A percentile compares a stretch with the other conserved stretches of the same genome.
phyloP scores from a whole-genome alignment of 2,113 vertebrate genomes.

The Neogobius melanostomus region DNA sequence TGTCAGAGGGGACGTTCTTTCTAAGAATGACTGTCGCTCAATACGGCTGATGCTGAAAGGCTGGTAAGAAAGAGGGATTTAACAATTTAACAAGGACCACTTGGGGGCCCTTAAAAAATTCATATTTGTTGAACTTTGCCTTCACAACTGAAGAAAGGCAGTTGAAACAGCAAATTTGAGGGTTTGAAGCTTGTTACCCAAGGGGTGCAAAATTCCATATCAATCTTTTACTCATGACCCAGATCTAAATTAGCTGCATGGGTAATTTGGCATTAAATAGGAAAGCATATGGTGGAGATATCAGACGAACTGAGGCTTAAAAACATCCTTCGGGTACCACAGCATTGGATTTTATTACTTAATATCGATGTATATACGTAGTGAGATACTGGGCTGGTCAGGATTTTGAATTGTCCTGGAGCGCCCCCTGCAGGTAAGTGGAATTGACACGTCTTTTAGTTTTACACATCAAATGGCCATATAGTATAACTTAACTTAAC shows the following conservation, averaged over 20 bases:
- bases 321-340: too few species aligned
- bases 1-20: slow-evolving; percentile 16
- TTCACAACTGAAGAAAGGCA: slow-evolving; percentile 20
- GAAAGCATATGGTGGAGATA: not conserved
- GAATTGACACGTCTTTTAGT: too few species aligned
- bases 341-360: too few species aligned
- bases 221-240: not conserved
- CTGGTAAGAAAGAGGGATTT: slow-evolving; percentile 23
- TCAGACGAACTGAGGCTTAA: too few species aligned
- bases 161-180: slow-evolving; percentile 8
- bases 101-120: slow-evolving; percentile 48
- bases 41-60: slow-evolving; percentile 34
- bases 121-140: slow-evolving; percentile 44
- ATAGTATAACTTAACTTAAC: too few species aligned
- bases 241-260: not conserved
- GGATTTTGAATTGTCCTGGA: too few species aligned
- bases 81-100: slow-evolving; percentile 46
- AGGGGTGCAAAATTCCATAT: slow-evolving; percentile 2
- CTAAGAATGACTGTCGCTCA: slow-evolving; percentile 26
- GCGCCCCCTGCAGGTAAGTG: too few species aligned
- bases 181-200: slow-evolving; percentile 1
- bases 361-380: too few species aligned
- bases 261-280: not conserved
- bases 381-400: too few species aligned
- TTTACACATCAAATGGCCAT: too few species aligned